These are phyloP conservation scores for Lutraria rhynchaena DNA, from an alignment of 1,140 invertebrate genomes.

Conservation along the genomic window DNA sequence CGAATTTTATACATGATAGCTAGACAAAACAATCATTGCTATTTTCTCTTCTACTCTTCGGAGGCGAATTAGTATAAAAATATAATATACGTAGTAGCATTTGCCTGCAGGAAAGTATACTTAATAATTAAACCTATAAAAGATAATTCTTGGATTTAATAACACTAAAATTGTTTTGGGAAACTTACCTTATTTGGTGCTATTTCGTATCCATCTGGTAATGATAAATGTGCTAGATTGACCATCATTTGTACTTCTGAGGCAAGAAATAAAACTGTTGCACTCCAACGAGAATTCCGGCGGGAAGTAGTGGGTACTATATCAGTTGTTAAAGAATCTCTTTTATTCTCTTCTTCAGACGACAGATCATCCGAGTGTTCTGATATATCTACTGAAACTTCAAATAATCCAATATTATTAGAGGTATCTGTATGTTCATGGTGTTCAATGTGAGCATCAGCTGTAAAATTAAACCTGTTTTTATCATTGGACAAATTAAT, in stretches of 20 bases:
- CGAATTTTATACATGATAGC: too few species aligned
- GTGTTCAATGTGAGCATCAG: not conserved
- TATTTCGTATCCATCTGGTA: slow-evolving; percentile 40
- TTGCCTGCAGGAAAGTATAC: too few species aligned
- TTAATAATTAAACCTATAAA: too few species aligned
- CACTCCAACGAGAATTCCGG: slow-evolving; percentile 39
- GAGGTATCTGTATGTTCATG: not conserved
- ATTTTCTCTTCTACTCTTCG: too few species aligned
- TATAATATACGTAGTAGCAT: too few species aligned
- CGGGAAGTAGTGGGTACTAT: not conserved
- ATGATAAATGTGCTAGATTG: slow-evolving; percentile 38
- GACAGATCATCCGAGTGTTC: not conserved
- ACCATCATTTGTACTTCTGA: slow-evolving; percentile 56
- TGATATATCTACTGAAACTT: slow-evolving; percentile 44
- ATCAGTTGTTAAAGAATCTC: slow-evolving; percentile 1
- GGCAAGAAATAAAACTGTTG: slow-evolving; percentile 52
- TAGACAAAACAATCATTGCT: too few species aligned
- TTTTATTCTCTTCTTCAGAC: slow-evolving; percentile 26
- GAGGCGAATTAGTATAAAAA: too few species aligned
- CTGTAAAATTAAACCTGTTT: too few species aligned
- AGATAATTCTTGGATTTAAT: too few species aligned
- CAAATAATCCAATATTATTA: slow-evolving; percentile 16
- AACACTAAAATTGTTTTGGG: too few species aligned
- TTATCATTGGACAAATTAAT: too few species aligned
- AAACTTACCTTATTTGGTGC: slow-evolving; percentile 44